Percentiles rank a stretch among this genome's conserved stretches.
Evolutionary conservation across 2,888 invertebrate species (phyloP).

Genomic region (Ectropis crepuscularia): DNA sequence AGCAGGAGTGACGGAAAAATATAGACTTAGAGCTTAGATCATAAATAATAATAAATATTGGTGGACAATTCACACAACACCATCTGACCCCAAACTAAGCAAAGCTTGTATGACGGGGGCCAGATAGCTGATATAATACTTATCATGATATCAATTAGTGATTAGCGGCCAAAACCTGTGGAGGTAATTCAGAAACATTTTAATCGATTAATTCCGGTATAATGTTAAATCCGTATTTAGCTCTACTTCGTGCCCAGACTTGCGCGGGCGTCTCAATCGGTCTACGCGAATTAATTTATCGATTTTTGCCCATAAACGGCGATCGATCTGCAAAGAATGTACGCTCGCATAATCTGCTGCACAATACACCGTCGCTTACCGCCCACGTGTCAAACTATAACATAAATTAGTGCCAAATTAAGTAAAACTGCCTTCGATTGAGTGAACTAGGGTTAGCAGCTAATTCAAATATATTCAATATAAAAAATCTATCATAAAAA

Average conservation of each 20-base stretch:
- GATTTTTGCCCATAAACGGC: slow-evolving; percentile 38
- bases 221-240: too few species aligned
- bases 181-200: too few species aligned
- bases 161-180: slow-evolving; percentile 27
- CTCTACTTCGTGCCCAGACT: slow-evolving; percentile 31
- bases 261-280: slow-evolving; percentile 39
- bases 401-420: slow-evolving; percentile 26
- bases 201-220: too few species aligned
- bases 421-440: slow-evolving; percentile 12
- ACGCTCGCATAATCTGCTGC: slow-evolving; percentile 27
- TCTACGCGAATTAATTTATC: slow-evolving; percentile 40
- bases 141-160: background rate
- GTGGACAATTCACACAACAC: too few species aligned
- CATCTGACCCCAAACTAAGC: too few species aligned
- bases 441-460: background rate
- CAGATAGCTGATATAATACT: too few species aligned
- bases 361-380: slow-evolving; percentile 25
- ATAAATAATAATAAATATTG: too few species aligned
- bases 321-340: slow-evolving; percentile 29
- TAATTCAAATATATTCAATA: background rate
- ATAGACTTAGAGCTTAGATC: slow-evolving; percentile 15
- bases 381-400: slow-evolving; percentile 18
- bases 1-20: too few species aligned
- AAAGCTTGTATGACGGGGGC: too few species aligned
- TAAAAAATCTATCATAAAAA: too few species aligned